Conservation (phyloP, 2,113 vertebrate species). For the Poicephalus gulielmi region DNA sequence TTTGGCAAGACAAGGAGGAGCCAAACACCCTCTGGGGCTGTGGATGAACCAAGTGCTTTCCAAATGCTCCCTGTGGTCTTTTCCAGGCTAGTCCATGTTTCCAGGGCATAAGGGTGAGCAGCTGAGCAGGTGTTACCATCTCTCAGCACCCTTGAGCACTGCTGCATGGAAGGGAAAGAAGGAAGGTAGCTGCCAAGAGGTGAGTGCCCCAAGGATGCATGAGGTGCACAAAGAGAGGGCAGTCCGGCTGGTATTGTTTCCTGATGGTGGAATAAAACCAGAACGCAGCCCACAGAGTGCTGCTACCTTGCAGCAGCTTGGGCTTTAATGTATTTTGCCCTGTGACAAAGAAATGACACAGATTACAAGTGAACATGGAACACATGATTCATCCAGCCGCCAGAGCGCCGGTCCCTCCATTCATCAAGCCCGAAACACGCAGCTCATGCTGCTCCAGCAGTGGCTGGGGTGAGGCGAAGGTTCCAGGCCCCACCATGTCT, state of each 20-base stretch:
- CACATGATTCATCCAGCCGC: background rate
- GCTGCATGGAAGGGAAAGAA: background rate
- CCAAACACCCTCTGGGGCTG: background rate
- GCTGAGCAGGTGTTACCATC: background rate
- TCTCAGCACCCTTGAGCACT: background rate
- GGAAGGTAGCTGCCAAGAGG: background rate
- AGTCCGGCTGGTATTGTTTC: fast-evolving
- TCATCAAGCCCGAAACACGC: background rate
- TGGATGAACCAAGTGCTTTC: fast-evolving
- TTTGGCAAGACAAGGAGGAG: background rate
- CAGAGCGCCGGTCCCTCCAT: background rate
- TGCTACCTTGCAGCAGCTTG: background rate
- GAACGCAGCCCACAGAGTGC: background rate
- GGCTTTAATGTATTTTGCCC: background rate
- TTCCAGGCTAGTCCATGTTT: fast-evolving
- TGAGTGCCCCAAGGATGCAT: fast-evolving
- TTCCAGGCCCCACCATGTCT: background rate
- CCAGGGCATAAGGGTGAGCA: background rate
- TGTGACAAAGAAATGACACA: background rate
- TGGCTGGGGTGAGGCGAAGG: background rate
- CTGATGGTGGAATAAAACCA: background rate
- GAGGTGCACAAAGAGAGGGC: background rate
- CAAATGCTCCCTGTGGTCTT: fast-evolving
- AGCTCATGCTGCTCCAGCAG: background rate
- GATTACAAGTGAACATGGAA: background rate